Evolutionary conservation across 2,797 vertebrate species (phyloP).

Genomic region (Myripristis jacobus): DNA sequence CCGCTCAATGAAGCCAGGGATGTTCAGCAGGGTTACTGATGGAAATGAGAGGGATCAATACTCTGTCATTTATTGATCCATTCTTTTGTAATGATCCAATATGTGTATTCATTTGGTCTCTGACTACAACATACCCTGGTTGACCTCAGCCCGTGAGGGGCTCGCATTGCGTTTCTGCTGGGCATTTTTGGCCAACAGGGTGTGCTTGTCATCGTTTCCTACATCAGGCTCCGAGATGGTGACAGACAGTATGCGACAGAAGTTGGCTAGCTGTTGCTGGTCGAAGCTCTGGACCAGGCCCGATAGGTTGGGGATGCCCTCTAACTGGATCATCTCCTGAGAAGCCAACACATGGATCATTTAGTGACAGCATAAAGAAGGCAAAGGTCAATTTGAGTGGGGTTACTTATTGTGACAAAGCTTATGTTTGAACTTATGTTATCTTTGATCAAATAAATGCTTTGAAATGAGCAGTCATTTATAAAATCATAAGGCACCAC

Average conservation of each 20-base stretch:
- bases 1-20: constrained; percentile 96
- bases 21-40: constrained; percentile 93
- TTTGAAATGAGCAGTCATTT: no score
- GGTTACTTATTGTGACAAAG: no score
- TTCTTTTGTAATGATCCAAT: neutral
- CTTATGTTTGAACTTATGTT: no score
- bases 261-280: constrained; percentile 98
- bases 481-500: no score
- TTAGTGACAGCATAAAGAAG: no score
- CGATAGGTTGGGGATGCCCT: constrained; percentile 94
- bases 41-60: neutral
- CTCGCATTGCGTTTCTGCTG: constrained; percentile 93
- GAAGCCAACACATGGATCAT: constrained; percentile 1
- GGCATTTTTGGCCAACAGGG: constrained; percentile 95
- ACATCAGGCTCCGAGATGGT: constrained; percentile 98
- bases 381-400: no score
- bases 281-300: constrained; percentile 97
- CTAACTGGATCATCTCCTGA: constrained; percentile 98
- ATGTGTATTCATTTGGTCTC: neutral
- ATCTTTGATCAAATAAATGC: no score
- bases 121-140: constrained; percentile 88
- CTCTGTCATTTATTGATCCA: neutral
- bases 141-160: constrained; percentile 94
- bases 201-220: constrained; percentile 97
- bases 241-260: constrained; percentile 98